phyloP scores from a whole-genome alignment of 2,888 invertebrate genomes.

The Tuta absoluta region DNA sequence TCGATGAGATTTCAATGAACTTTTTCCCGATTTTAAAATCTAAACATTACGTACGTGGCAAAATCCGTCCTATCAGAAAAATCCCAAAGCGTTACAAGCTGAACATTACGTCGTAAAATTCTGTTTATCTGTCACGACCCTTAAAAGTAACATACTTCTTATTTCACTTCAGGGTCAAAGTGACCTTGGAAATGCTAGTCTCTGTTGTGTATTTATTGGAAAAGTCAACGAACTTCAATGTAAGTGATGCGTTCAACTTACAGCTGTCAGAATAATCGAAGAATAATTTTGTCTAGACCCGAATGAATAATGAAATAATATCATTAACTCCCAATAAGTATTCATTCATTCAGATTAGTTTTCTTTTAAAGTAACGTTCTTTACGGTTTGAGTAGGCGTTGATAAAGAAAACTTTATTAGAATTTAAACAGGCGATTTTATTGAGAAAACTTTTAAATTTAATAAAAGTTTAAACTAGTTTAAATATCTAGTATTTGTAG shows the following conservation, averaged over 20 bases:
- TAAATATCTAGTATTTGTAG: too few relatives aligned
- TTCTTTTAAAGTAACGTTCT: background rate
- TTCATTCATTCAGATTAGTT: constrained; percentile 1
- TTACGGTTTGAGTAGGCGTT: background rate
- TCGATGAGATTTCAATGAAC: too few relatives aligned
- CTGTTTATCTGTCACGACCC: too few relatives aligned
- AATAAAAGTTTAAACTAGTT: too few relatives aligned
- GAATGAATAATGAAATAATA: constrained; percentile 1
- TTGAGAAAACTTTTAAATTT: background rate
- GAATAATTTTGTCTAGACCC: background rate
- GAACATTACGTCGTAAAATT: too few relatives aligned
- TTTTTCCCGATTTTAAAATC: too few relatives aligned
- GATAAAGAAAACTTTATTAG: background rate
- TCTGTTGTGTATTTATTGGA: background rate
- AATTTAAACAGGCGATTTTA: background rate
- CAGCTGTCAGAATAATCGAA: background rate
- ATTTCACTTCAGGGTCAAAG: background rate
- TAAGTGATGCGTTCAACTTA: background rate
- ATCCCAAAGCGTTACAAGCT: too few relatives aligned
- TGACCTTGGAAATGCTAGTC: background rate
- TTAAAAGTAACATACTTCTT: too few relatives aligned
- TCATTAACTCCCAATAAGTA: background rate
- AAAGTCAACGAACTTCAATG: background rate
- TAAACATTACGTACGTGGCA: too few relatives aligned
- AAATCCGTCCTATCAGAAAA: too few relatives aligned